phyloP scores from a whole-genome alignment of 2,888 invertebrate species.

The Acronicta psi region DNA sequence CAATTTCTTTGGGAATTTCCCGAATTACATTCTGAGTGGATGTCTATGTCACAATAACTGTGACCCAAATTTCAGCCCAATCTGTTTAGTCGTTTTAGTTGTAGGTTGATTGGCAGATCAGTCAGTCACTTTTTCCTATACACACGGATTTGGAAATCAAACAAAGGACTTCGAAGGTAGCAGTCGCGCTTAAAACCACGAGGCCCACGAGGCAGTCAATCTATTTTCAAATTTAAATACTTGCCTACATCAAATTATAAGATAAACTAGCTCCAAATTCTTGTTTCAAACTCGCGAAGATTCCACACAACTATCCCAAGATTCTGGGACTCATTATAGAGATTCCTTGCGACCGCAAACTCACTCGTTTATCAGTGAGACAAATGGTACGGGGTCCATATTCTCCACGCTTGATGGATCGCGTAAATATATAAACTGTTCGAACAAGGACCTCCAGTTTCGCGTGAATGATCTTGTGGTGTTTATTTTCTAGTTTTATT shows the following conservation, averaged over 20 bases:
- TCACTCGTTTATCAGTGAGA: slow-evolving; percentile 57
- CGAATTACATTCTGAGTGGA: no score
- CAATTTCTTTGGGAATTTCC: no score
- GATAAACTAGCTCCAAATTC: slow-evolving; percentile 7
- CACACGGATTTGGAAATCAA: no score
- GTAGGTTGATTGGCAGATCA: no score
- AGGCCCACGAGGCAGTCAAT: no score
- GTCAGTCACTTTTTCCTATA: no score
- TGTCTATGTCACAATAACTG: no score
- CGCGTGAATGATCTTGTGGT: slow-evolving; percentile 29
- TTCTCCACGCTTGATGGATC: slow-evolving; percentile 62
- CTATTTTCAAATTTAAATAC: not conserved
- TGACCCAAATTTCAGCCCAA: no score
- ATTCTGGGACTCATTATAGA: slow-evolving; percentile 19
- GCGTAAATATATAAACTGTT: slow-evolving; percentile 68
- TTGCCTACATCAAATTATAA: not conserved
- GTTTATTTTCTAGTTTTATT: slow-evolving; percentile 22
- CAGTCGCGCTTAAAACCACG: no score
- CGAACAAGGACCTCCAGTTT: slow-evolving; percentile 52
- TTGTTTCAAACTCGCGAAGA: slow-evolving; percentile 11
- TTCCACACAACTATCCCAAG: slow-evolving; percentile 20
- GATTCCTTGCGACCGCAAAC: slow-evolving; percentile 18
- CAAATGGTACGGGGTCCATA: slow-evolving; percentile 60
- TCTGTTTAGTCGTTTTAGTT: no score
- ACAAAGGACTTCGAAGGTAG: no score